phyloP scores from a whole-genome alignment of 2,888 invertebrate species.

The Nomada ferruginata region DNA sequence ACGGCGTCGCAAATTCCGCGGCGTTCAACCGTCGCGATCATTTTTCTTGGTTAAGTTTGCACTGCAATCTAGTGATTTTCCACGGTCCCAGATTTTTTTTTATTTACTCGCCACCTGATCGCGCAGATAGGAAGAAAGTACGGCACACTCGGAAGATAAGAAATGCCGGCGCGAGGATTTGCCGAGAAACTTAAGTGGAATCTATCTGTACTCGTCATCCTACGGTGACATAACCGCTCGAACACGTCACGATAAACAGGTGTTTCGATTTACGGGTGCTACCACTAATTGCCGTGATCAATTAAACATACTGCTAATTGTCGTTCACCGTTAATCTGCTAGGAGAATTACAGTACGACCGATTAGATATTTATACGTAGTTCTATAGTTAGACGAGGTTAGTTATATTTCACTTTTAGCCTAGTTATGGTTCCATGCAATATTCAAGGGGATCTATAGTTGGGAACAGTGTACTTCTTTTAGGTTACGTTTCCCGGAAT shows the following conservation, averaged over 20 bases:
- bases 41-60: neutral
- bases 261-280: neutral
- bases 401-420: neutral
- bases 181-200: neutral
- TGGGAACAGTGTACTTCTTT: neutral
- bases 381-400: too few relatives aligned
- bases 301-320: too few relatives aligned
- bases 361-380: too few relatives aligned
- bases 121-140: neutral
- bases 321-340: too few relatives aligned
- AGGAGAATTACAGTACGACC: too few relatives aligned
- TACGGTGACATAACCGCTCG: neutral
- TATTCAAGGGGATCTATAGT: neutral
- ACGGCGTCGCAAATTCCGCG: too few relatives aligned
- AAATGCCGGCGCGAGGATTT: neutral
- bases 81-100: neutral
- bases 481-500: neutral
- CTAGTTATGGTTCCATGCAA: neutral
- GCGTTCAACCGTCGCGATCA: too few relatives aligned
- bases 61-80: conserved; percentile 6
- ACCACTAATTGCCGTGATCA: too few relatives aligned
- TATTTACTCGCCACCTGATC: conserved; percentile 7
- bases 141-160: conserved; percentile 1
- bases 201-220: neutral
- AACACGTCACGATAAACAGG: neutral